Evolutionary conservation across 64 coral and sea anemone genomes (phyloP), one percentile per base, ranked within the genome.

Genomic region (Montipora cactus): DNA sequence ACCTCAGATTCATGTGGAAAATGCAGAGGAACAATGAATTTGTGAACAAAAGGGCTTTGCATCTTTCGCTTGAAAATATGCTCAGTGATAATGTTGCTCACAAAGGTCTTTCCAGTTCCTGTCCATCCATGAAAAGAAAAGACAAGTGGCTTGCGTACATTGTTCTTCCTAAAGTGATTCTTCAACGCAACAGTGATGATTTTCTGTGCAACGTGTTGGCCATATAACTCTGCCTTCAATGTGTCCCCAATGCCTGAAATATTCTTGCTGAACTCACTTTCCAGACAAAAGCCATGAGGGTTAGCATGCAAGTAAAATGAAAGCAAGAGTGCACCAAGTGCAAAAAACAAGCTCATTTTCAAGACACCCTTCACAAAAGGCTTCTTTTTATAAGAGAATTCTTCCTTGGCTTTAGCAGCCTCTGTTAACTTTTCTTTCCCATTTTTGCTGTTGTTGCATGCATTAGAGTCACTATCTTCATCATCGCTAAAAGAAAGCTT

Each of bases 81-180:
- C 71, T 95, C 77, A 22, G 83, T 90, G 66, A 98, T 91, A 15
- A 98, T 91, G 37, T 61, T 80, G 91, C 83, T 95, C 55, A 95
- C 96, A 95, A 89, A 95, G 79, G 95, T 98, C 70, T 98, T 98
- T 1, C 96, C 95, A 71, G 87, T 88, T 76, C 95, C 95, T 74
- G 92, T 96, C 95, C 95, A 96, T 1, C 95, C 95, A 91, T 96
- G 95, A 66, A 96, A 84, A 16, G 95, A 94, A 4, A 96, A 20
- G 0, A 96, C 95, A 15, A 96, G 79, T 46, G 95, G 95, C 74
- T 96, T 96, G 16, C 87, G 87, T 5, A 21, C 75, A 18, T 88
- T 69, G 18, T 59, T 59, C 64, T 88, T 89, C 52, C 18, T 77
- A 25, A 94, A 89, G 81, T 94, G 95, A 57, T 89, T 94, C 76